Conservation (phyloP, 2,113 vertebrate genomes). For the Leucosticte australis region DNA sequence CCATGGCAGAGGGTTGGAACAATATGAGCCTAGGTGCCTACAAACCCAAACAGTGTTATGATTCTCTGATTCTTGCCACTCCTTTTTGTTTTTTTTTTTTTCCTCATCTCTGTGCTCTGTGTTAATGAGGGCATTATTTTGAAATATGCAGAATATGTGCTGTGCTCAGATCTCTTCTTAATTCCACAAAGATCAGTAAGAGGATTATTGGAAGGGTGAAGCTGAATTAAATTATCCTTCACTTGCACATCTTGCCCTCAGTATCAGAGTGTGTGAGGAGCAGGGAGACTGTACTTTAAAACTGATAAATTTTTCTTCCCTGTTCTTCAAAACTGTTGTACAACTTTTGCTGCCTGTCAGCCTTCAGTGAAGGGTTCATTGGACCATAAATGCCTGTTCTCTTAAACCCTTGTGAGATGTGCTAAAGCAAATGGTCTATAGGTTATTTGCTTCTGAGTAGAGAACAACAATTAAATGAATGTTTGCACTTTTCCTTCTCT, state of each 20-base stretch:
- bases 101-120: rapidly evolving
- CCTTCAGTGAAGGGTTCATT: not conserved
- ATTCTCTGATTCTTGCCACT: not conserved
- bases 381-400: not conserved
- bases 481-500: not conserved
- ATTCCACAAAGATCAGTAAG: not conserved
- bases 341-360: not conserved
- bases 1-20: not conserved
- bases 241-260: not conserved
- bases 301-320: not conserved
- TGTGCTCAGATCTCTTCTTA: not conserved
- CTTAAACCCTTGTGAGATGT: not conserved
- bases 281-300: not conserved
- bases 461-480: not conserved
- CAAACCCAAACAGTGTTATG: not conserved
- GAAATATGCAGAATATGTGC: not conserved
- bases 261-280: not conserved
- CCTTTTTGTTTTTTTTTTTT: too few species aligned
- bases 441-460: not conserved
- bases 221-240: not conserved
- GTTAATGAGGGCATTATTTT: not conserved
- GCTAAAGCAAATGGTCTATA: not conserved
- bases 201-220: not conserved
- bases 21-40: not conserved
- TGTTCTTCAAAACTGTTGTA: not conserved